Base-by-base conservation (phyloP, 2,797 vertebrate genomes). In the Gallinago stenura region DNA sequence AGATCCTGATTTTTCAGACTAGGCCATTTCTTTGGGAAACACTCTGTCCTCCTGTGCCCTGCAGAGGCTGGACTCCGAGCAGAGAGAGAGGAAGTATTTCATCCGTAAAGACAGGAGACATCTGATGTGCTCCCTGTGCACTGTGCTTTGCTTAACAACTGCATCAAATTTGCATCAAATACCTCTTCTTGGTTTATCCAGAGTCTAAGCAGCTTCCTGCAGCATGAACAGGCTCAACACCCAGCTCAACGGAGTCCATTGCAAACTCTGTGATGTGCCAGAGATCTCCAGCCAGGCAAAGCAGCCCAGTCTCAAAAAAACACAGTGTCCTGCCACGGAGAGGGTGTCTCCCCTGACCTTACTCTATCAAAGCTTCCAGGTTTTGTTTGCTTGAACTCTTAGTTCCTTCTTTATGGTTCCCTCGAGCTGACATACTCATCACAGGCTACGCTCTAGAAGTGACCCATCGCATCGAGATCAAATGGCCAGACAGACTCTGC, bases 201-300 rank as follows among this genome's bases (percentile, higher is more conserved):
- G 21, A 51, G 33, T 2, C 70, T 14, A 39, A 56, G 33, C 84
- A 4, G 85, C 68, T 93, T 64, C 64, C 64, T 30, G 43, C 82
- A 71, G 87, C 15, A 0, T 10, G 15, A 79, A 53, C 12, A 54
- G 37, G 28, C 33, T 31, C 82, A 68, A 85, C 21, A 37, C 62
- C 66, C 90, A 30, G 80, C 68, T 76, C 71, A 45, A 31, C 2
- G 1, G 84, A 83, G 22, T 57, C 79, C 87, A 26, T 2, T 21
- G 61, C 76, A 35, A 22, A 14, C 51, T 20, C 77, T 1, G 33
- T 12, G 61, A 25, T 16, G 69, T 90, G 91, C 96, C 94, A 94
- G 77, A 50, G 83, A 65, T 87, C 50, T 91, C 80, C 77, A 88
- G 91, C 95, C 94, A 95, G 94, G 85, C 94, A 94, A 84, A 95